These are phyloP conservation scores for Oxyteleia sp. DNA, from an alignment of 2,888 invertebrate genomes.

Conservation along the genomic window DNA sequence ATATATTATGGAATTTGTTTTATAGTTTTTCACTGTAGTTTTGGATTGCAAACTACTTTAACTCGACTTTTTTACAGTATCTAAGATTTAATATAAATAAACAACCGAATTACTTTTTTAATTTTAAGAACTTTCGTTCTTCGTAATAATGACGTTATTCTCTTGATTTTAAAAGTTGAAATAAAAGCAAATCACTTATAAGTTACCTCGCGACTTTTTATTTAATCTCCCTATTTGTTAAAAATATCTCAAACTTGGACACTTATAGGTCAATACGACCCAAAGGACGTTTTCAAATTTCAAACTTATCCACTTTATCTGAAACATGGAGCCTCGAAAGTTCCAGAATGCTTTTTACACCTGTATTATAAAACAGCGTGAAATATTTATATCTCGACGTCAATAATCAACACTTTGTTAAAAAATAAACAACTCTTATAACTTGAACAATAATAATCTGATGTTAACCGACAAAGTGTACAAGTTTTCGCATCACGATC, in stretches of 20 bases:
- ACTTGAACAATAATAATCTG: conserved; percentile 16
- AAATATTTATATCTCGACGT: conserved; percentile 1
- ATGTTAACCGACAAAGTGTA: conserved; percentile 11
- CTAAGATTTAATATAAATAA: too few relatives aligned
- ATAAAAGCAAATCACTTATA: too few relatives aligned
- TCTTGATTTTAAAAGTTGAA: too few relatives aligned
- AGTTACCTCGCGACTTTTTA: too few relatives aligned
- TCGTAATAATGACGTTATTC: too few relatives aligned
- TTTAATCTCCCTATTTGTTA: neutral
- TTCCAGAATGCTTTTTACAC: too few relatives aligned
- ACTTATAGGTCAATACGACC: conserved; percentile 7
- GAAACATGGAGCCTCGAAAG: neutral
- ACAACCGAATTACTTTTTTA: too few relatives aligned
- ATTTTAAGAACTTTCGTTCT: too few relatives aligned
- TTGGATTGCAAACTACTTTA: too few relatives aligned
- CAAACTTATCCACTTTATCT: neutral
- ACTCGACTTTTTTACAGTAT: too few relatives aligned
- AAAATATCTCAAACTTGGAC: neutral
- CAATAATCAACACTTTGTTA: conserved; percentile 1
- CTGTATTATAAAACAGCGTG: neutral
- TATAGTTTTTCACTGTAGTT: too few relatives aligned
- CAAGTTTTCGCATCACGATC: conserved; percentile 37
- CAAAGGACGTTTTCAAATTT: conserved; percentile 4
- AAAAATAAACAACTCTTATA: conserved; percentile 5
- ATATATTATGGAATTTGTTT: too few relatives aligned